A percentile compares a stretch with the other conserved stretches of the same genome.
Conservation (phyloP, 2,113 vertebrate genomes). For the Mustela nigripes region DNA sequence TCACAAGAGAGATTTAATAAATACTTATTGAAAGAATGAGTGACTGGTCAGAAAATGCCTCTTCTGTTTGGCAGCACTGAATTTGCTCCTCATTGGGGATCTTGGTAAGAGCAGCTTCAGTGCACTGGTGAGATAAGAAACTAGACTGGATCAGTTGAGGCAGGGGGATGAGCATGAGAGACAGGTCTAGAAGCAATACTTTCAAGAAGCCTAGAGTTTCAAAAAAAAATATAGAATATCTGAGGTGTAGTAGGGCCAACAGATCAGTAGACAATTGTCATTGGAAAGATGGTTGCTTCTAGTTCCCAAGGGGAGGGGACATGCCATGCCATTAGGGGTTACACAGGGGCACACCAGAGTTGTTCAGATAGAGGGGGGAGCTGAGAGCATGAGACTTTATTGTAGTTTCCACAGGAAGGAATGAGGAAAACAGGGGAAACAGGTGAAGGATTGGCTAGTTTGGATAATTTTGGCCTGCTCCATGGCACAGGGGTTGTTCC, state of each 20-base stretch:
- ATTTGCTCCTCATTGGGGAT: neutral
- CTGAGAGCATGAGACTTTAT: neutral
- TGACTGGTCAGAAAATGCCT: neutral
- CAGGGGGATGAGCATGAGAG: neutral
- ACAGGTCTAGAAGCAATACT: neutral
- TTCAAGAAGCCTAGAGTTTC: neutral
- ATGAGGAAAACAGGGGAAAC: neutral
- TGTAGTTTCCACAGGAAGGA: neutral
- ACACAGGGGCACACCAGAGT: no score
- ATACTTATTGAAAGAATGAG: neutral
- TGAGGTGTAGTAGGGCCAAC: neutral
- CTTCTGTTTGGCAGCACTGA: neutral
- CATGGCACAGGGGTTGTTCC: neutral
- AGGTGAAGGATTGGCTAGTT: neutral
- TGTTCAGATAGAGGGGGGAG: neutral
- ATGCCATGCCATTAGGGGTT: neutral
- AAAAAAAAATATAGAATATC: neutral
- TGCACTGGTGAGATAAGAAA: neutral
- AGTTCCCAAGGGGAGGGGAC: neutral
- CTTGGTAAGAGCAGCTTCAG: neutral
- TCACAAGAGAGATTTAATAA: neutral
- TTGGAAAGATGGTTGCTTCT: neutral
- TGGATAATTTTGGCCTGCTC: no score
- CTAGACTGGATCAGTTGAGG: neutral
- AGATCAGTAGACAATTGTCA: neutral